Base-by-base conservation (phyloP, 1,140 invertebrate species). In the Sinonovacula constricta region DNA sequence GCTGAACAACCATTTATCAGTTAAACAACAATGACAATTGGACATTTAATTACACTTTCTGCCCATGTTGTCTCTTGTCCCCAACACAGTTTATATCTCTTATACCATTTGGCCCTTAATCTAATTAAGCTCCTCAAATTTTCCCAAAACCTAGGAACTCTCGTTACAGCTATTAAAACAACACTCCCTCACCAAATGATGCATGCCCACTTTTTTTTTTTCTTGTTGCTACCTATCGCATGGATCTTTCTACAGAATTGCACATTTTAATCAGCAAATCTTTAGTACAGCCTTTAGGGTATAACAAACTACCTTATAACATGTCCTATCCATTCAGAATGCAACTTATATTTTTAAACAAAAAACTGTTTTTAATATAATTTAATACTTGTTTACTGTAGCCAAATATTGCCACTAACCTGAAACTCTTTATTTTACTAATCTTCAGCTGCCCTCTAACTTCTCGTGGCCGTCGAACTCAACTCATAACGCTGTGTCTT, bases 401-500 rank as follows among this genome's bases (percentile, higher is more conserved):
- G 75, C 57, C 57, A 70, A 10, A 56, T 63, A 71, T 78, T 51
- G 63, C 30, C 31, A 78, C 75, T 78, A 78, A 78, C 75, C 34
- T 69, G 69, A n/a, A n/a, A 62, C 66, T 69, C 59, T 78, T 78
- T 78, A 78, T 78, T 77, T 69, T 45, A 69, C 67, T 69, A 78
- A 78, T 78, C 75, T 78, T 68, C 75, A 78, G 75, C 75, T 78
- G 66, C 66, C 75, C 36, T 62, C 75, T 78, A 78, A 78, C 75
- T n/a, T 70, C 75, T 69, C 75, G 31, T 78, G 75, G 75, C 65
- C 75, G 67, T 66, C 69, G 67, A 62, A 33, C 33, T 78, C 66
- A 34, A 28, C 56, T 28, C 75, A 69, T 69, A 36, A 63, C 65
- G 65, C 66, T 28, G 57, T 70, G 31, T 57, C 75, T 51, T 33